Conservation (phyloP, 2,797 vertebrate genomes). For the Onychomys torridus region DNA sequence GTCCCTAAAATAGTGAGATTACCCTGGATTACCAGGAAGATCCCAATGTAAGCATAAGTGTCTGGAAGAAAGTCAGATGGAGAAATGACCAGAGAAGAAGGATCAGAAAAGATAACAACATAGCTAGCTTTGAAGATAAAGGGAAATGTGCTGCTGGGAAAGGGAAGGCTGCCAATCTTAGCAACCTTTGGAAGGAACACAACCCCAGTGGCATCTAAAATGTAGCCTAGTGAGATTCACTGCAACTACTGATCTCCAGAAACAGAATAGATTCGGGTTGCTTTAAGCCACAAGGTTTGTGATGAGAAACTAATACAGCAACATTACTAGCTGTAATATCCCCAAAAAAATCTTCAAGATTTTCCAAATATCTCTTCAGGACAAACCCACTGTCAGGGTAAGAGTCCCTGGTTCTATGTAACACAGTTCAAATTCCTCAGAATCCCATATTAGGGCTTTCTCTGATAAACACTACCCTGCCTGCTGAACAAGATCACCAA, state of each 20-base stretch:
- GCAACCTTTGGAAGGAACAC: background rate
- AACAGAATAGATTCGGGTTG: background rate
- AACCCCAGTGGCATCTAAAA: background rate
- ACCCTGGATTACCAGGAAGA: slow-evolving; percentile 42
- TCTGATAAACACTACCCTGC: background rate
- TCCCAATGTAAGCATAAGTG: background rate
- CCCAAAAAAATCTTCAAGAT: background rate
- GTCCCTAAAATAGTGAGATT: slow-evolving; percentile 18
- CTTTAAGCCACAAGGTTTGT: background rate
- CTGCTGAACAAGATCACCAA: slow-evolving; percentile 10
- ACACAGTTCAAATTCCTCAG: background rate
- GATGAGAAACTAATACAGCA: background rate
- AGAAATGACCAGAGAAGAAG: slow-evolving; percentile 24
- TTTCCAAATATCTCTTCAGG: background rate
- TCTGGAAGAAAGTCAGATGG: background rate
- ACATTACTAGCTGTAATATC: background rate
- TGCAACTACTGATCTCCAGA: background rate
- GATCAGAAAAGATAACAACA: background rate
- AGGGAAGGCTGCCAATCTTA: background rate
- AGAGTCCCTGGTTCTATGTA: background rate
- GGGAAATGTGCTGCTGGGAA: background rate
- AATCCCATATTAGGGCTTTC: background rate
- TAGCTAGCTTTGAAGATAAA: slow-evolving; percentile 3
- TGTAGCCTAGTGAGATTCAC: background rate
- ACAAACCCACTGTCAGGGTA: background rate